These are phyloP conservation scores for Drosophila cognata DNA, from an alignment of 2,888 invertebrate genomes.

Conservation along the genomic window DNA sequence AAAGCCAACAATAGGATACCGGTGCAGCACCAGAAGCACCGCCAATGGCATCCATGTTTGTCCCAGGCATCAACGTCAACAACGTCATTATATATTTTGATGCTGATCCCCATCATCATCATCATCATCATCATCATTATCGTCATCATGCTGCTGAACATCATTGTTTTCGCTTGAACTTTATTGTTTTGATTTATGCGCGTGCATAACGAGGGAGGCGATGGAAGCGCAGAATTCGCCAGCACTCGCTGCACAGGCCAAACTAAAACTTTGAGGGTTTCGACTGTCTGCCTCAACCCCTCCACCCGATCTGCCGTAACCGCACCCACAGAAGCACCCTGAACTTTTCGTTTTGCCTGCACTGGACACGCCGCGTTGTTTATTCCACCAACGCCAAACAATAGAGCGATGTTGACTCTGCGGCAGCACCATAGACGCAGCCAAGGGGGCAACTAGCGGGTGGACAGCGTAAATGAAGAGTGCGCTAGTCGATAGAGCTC, in stretches of 20 bases:
- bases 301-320: background rate
- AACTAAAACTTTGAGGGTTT: constrained; percentile 76
- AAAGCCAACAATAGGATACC: constrained; percentile 57
- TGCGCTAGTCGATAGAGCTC: background rate
- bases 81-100: constrained; percentile 25
- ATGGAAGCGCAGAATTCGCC: constrained; percentile 20
- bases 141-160: constrained; percentile 28
- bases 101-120: constrained; percentile 20
- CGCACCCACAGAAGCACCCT: background rate
- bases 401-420: constrained; percentile 60
- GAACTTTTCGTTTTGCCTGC: constrained; percentile 47
- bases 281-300: constrained; percentile 36
- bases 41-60: constrained; percentile 34
- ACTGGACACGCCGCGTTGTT: constrained; percentile 74
- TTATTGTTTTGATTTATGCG: constrained; percentile 81
- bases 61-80: constrained; percentile 56
- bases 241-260: constrained; percentile 43
- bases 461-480: constrained; percentile 64
- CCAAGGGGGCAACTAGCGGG: constrained; percentile 8
- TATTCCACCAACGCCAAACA: constrained; percentile 75
- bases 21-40: constrained; percentile 33
- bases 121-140: constrained; percentile 26
- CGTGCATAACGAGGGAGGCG: constrained; percentile 50
- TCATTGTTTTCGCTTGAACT: constrained; percentile 79
- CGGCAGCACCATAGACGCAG: constrained; percentile 28